These are phyloP conservation scores for Diabrotica balteata DNA, from an alignment of 2,888 invertebrate species.

Conservation along the genomic window DNA sequence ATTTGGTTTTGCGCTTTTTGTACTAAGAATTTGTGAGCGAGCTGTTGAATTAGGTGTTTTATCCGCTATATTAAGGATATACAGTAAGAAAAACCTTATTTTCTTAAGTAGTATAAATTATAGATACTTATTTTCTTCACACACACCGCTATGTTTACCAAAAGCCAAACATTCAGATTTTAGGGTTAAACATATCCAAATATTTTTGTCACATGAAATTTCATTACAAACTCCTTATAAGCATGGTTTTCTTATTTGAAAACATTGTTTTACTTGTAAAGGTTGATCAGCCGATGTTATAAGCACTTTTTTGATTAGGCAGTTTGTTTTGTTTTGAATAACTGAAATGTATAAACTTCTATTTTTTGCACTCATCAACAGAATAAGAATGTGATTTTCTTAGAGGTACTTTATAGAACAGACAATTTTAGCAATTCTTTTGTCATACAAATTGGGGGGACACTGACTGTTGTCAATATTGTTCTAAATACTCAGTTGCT, in stretches of 20 bases:
- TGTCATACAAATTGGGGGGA: too few species aligned
- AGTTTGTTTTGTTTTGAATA: too few species aligned
- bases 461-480: too few species aligned
- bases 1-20: constrained; percentile 60
- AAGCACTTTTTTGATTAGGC: too few species aligned
- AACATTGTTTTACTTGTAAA: not conserved
- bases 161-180: constrained; percentile 28
- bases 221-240: not conserved
- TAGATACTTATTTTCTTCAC: constrained; percentile 7
- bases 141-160: constrained; percentile 12
- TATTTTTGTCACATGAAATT: constrained; percentile 30
- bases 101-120: constrained; percentile 3
- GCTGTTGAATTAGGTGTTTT: constrained; percentile 67
- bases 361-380: too few species aligned
- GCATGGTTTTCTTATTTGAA: not conserved
- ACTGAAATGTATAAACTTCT: too few species aligned
- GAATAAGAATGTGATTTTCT: too few species aligned
- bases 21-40: constrained; percentile 56
- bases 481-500: too few species aligned
- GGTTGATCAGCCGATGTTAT: too few species aligned
- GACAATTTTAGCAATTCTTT: too few species aligned
- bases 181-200: constrained; percentile 46
- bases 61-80: constrained; percentile 56
- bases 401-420: too few species aligned
- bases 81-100: constrained; percentile 30